phyloP scores from a whole-genome alignment of 2,888 invertebrate species.

The Spialia ferax region DNA sequence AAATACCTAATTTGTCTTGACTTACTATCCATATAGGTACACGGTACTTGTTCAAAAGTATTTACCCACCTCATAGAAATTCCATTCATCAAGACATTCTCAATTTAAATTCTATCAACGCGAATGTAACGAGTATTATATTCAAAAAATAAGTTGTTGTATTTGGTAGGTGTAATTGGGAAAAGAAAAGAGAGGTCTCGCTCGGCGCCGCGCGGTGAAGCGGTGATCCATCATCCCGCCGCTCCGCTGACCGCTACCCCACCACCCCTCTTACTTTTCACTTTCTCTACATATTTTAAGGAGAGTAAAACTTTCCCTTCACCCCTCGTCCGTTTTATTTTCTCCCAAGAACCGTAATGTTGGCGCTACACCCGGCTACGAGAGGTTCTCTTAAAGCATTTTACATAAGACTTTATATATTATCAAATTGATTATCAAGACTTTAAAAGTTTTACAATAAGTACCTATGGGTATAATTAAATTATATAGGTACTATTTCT shows the following conservation, averaged over 20 bases:
- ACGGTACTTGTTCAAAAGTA: no score
- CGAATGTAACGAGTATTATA: conserved; percentile 38
- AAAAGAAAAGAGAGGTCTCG: conserved; percentile 73
- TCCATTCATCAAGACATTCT: no score
- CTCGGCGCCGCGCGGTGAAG: conserved; percentile 72
- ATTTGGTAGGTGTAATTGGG: conserved; percentile 79
- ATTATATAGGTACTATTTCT: no score
- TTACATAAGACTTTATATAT: not conserved
- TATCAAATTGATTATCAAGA: not conserved
- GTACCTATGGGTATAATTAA: no score
- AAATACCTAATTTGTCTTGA: no score
- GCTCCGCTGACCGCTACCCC: conserved; percentile 75
- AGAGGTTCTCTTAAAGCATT: not conserved
- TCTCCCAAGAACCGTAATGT: conserved; percentile 70
- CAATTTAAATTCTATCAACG: conserved; percentile 43
- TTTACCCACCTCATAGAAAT: no score
- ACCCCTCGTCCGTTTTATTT: conserved; percentile 72
- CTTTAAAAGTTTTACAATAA: no score
- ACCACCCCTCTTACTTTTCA: conserved; percentile 81
- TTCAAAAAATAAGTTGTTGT: conserved; percentile 65
- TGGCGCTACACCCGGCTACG: conserved; percentile 33
- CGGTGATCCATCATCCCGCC: conserved; percentile 85
- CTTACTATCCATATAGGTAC: no score
- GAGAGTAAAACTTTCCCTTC: conserved; percentile 84
- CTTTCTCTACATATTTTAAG: conserved; percentile 87